Percentiles rank a stretch among this genome's conserved stretches.
phyloP scores from a whole-genome alignment of 2,888 invertebrate genomes.

The Standfussiana lucernea region DNA sequence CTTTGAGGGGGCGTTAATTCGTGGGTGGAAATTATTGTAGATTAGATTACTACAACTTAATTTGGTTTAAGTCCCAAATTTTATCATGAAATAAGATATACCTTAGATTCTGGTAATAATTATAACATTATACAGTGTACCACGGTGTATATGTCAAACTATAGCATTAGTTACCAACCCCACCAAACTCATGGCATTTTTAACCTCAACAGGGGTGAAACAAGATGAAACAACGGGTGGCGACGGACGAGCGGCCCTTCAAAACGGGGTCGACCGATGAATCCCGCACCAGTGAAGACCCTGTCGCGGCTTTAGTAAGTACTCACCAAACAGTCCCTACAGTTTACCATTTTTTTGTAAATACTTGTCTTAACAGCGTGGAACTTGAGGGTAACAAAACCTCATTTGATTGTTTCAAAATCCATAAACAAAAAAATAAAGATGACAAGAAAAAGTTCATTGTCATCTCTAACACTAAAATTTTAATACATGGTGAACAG shows the following conservation, averaged over 20 bases:
- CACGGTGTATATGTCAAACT: neutral
- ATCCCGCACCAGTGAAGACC: constrained; percentile 83
- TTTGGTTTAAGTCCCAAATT: constrained; percentile 19
- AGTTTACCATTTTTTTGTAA: neutral
- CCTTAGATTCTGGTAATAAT: neutral
- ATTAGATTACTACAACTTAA: constrained; percentile 29
- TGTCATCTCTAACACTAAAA: constrained; percentile 57
- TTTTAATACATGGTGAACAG: constrained; percentile 68
- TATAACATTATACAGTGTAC: neutral
- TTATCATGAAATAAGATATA: neutral
- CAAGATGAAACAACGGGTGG: constrained; percentile 85
- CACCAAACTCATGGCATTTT: constrained; percentile 14
- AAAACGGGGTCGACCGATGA: constrained; percentile 88
- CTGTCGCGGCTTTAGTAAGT: constrained; percentile 87
- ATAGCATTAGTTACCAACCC: neutral
- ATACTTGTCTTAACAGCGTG: neutral
- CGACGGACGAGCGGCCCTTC: constrained; percentile 86
- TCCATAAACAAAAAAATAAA: constrained; percentile 36
- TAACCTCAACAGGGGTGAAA: constrained; percentile 72
- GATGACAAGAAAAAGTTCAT: constrained; percentile 38
- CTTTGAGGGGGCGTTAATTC: constrained; percentile 22
- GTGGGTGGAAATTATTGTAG: constrained; percentile 28
- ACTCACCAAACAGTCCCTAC: neutral
- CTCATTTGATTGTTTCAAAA: constrained; percentile 40
- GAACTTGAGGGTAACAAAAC: constrained; percentile 19